Evolutionary conservation across 2,888 invertebrate genomes (phyloP).

Genomic region (Amblyjoppa fuscipennis): DNA sequence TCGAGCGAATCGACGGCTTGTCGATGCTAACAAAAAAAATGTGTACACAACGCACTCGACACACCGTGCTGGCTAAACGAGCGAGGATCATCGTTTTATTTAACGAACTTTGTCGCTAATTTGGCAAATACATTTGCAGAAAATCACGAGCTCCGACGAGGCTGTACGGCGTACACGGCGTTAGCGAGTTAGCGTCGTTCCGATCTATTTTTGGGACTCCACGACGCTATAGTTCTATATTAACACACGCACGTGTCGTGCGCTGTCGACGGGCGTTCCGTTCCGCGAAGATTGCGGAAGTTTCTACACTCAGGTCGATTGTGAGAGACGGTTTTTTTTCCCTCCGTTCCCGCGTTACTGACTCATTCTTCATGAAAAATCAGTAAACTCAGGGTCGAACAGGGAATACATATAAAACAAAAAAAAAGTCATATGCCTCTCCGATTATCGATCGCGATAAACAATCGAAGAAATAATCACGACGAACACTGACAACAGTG

Average conservation of each 20-base stretch:
- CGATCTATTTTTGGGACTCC: slow-evolving; percentile 54
- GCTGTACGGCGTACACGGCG: slow-evolving; percentile 39
- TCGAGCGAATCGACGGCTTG: no score
- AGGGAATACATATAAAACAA: not conserved
- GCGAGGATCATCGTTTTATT: not conserved
- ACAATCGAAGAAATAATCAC: not conserved
- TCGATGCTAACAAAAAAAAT: not conserved
- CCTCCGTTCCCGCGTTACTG: slow-evolving; percentile 36
- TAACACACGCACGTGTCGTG: slow-evolving; percentile 35
- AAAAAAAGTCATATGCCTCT: not conserved
- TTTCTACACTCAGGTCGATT: slow-evolving; percentile 22
- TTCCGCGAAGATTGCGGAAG: slow-evolving; percentile 63
- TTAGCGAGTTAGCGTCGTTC: slow-evolving; percentile 57
- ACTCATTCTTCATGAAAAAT: not conserved
- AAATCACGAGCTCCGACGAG: slow-evolving; percentile 31
- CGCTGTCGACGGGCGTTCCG: slow-evolving; percentile 36
- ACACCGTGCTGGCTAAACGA: not conserved
- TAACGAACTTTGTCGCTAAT: slow-evolving; percentile 45
- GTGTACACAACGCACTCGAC: not conserved
- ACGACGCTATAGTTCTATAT: slow-evolving; percentile 11
- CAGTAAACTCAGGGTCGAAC: not conserved
- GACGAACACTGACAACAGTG: not conserved
- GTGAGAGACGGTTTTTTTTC: slow-evolving; percentile 57
- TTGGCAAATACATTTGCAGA: slow-evolving; percentile 56
- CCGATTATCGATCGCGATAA: slow-evolving; percentile 2